Conservation (phyloP, 2,797 vertebrate species). For the Pangasius mekongensis region DNA sequence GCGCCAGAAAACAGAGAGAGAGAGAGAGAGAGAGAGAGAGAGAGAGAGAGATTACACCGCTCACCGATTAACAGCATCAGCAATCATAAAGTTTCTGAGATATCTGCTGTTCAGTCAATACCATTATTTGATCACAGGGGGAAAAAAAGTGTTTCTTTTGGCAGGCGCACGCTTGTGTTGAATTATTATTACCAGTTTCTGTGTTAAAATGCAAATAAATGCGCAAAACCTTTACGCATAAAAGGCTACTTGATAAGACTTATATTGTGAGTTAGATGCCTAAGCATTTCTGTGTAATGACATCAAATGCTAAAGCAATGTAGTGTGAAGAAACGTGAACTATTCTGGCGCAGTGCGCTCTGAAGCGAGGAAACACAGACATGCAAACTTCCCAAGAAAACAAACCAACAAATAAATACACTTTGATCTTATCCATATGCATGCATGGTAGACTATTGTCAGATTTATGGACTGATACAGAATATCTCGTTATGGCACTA, state of each 20-base stretch:
- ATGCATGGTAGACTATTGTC: background rate
- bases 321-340: background rate
- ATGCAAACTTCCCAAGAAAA: background rate
- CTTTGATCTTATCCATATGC: background rate
- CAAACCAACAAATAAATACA: background rate
- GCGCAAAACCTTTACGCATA: background rate
- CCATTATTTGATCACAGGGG: background rate
- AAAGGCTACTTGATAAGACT: background rate
- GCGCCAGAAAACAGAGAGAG: background rate
- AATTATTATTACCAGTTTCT: background rate
- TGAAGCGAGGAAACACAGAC: background rate
- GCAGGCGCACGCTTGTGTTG: background rate
- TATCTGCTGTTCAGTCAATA: background rate
- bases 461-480: background rate
- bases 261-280: background rate
- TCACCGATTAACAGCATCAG: background rate
- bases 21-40: no score
- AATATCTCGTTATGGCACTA: background rate
- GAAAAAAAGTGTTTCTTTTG: background rate
- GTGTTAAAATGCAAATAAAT: background rate
- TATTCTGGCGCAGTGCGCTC: background rate
- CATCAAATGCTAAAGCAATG: background rate
- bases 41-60: background rate
- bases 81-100: background rate
- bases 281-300: no score